Base-by-base conservation (phyloP, 1,140 invertebrate species). In the Stegodyphus mimosarum region DNA sequence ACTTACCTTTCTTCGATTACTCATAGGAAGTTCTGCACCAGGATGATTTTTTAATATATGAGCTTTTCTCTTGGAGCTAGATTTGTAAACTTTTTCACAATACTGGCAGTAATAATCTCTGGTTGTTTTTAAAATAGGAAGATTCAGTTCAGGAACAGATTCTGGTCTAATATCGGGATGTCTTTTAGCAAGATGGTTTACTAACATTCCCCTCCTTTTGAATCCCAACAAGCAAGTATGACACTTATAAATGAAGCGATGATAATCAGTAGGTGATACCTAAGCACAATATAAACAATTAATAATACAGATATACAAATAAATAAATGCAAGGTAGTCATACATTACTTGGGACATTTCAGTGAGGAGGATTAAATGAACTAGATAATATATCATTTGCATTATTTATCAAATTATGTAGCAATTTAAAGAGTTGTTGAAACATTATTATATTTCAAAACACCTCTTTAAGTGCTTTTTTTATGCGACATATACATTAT, bases 31-130 rank as follows among this genome's bases (percentile, higher is more conserved):
- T 86, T 93, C 93, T 63, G 93, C 91, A 33, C 95, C 95, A 4
- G 95, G 95, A 92, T 97, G 95, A 90, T 94, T 94, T 90, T 96
- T 96, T 87, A 96, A 90, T 86, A 96, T 96, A 89, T 97, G 95
- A 13, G 93, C 93, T 91, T 96, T 97, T 73, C 95, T 91, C 89
- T 96, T 96, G 4, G 94, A 95, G 89, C 94, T 96, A 86, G 95
- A 96, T 90, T 96, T 96, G 89, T 96, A 97, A 66, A 95, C 93
- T 91, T 96, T 96, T 78, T 95, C 94, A 90, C 95, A 97, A 89
- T 96, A 95, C 88, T 95, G 94, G 90, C 95, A 97, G 90, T 93
- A 95, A 90, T 95, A 97, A 90, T 95, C 94, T 66, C 93, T 92
- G 11, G 94, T 95, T n/a, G 94, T 93, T 88, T 94, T 92, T 18